phyloP scores from a whole-genome alignment of 2,797 vertebrate species.

The Scarus forsteni region DNA sequence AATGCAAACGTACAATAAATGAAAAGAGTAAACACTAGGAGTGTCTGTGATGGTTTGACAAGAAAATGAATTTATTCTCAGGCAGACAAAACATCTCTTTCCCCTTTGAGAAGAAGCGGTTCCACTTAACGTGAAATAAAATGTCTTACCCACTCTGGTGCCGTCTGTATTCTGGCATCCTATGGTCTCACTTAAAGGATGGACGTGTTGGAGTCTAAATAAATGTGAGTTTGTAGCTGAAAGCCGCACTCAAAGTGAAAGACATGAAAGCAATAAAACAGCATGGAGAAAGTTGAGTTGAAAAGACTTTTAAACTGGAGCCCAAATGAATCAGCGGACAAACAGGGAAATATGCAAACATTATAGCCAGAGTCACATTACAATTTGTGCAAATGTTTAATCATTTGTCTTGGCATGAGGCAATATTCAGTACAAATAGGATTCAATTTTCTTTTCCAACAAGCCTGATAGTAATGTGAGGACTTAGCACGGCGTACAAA shows the following conservation, averaged over 20 bases:
- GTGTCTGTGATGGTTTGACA: constrained; percentile 40
- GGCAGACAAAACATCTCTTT: constrained; percentile 44
- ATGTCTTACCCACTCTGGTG: constrained; percentile 31
- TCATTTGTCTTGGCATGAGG: constrained; percentile 63
- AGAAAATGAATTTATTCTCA: constrained; percentile 54
- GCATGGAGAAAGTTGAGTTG: constrained; percentile 14
- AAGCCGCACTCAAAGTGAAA: constrained; percentile 19
- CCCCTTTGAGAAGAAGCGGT: constrained; percentile 22
- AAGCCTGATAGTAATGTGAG: constrained; percentile 47
- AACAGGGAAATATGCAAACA: constrained; percentile 56
- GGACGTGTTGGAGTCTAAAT: constrained; percentile 22
- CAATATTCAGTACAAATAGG: constrained; percentile 75
- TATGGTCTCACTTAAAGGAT: constrained; percentile 27
- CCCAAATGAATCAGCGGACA: constrained; percentile 31
- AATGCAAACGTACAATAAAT: constrained; percentile 21
- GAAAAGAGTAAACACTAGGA: constrained; percentile 13
- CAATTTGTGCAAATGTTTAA: constrained; percentile 81
- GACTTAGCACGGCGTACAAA: constrained; percentile 55
- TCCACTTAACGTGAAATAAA: constrained; percentile 55
- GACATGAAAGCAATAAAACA: constrained; percentile 2
- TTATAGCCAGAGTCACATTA: constrained; percentile 47
- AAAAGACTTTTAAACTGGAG: constrained; percentile 30
- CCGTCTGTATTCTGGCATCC: constrained; percentile 25
- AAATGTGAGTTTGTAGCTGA: constrained; percentile 30
- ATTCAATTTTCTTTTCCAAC: constrained; percentile 55